Evolutionary conservation across 2,797 vertebrate species (phyloP).

Genomic region (Anguilla anguilla): DNA sequence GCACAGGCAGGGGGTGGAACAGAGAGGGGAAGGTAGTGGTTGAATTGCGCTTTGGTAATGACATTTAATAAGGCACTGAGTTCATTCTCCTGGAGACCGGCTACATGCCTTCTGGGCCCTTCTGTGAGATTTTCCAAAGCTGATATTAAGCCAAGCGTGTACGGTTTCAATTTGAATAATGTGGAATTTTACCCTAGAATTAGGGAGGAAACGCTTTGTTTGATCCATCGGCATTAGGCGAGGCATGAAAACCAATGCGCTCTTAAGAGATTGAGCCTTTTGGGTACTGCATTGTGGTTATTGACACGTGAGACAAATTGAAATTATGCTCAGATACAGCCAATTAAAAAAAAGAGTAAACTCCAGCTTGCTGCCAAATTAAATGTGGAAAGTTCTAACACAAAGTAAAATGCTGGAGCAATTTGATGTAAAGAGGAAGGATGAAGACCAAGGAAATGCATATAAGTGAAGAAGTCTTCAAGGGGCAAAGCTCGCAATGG

Average conservation of each 20-base stretch:
- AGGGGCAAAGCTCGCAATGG: background rate
- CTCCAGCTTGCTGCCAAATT: background rate
- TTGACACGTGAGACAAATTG: slow-evolving; percentile 40
- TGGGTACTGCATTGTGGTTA: slow-evolving; percentile 38
- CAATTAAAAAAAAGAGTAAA: slow-evolving; percentile 11
- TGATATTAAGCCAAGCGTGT: slow-evolving; percentile 55
- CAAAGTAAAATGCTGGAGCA: slow-evolving; percentile 1
- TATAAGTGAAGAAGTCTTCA: background rate
- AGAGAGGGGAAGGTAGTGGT: slow-evolving; percentile 63
- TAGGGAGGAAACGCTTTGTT: slow-evolving; percentile 46
- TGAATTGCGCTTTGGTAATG: slow-evolving; percentile 73
- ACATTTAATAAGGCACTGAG: slow-evolving; percentile 74
- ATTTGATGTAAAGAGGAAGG: background rate
- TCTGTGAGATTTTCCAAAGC: slow-evolving; percentile 62
- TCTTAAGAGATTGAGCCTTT: slow-evolving; percentile 42
- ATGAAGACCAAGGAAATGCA: background rate
- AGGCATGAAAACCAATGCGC: slow-evolving; percentile 42
- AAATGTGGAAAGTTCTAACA: background rate
- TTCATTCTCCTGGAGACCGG: slow-evolving; percentile 65
- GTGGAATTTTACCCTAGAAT: slow-evolving; percentile 46
- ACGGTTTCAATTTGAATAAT: slow-evolving; percentile 60
- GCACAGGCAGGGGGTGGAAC: slow-evolving; percentile 50
- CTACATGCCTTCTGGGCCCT: slow-evolving; percentile 64
- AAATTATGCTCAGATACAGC: slow-evolving; percentile 33
- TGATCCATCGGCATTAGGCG: slow-evolving; percentile 40